phyloP scores from a whole-genome alignment of 2,797 vertebrate genomes.

The Loriculus beryllinus region DNA sequence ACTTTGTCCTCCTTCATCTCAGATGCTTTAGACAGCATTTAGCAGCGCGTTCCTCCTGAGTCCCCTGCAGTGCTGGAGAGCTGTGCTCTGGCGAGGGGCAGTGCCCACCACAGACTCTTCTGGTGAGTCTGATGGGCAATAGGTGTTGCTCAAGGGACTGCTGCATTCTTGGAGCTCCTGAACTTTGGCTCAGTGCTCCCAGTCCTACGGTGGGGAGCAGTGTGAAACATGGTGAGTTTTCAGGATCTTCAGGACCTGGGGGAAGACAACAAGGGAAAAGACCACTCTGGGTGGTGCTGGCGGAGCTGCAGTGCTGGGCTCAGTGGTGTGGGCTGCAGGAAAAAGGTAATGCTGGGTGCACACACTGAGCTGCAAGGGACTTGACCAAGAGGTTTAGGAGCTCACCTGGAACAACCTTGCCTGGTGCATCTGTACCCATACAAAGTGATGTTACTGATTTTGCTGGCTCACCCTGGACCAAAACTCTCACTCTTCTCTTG shows the following conservation, averaged over 20 bases:
- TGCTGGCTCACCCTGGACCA: neutral
- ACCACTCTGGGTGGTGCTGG: neutral
- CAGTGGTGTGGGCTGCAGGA: neutral
- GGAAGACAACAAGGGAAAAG: neutral
- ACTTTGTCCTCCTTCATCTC: neutral
- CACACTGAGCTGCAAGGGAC: neutral
- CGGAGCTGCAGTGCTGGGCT: accelerated
- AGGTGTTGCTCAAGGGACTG: neutral
- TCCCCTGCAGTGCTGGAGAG: neutral
- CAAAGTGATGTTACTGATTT: neutral
- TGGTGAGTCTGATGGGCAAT: accelerated
- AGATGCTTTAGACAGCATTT: neutral
- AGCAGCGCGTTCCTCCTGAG: accelerated
- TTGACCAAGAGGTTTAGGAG: neutral
- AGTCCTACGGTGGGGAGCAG: neutral
- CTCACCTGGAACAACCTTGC: neutral
- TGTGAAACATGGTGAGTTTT: neutral
- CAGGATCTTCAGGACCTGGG: neutral
- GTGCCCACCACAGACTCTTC: neutral
- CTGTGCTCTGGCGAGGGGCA: neutral
- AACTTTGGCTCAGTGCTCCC: neutral
- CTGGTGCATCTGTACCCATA: neutral
- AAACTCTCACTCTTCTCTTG: neutral
- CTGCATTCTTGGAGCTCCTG: neutral
- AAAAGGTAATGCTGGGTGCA: neutral